Base-by-base conservation (phyloP, 2,113 vertebrate genomes). In the Pogona vitticeps region DNA sequence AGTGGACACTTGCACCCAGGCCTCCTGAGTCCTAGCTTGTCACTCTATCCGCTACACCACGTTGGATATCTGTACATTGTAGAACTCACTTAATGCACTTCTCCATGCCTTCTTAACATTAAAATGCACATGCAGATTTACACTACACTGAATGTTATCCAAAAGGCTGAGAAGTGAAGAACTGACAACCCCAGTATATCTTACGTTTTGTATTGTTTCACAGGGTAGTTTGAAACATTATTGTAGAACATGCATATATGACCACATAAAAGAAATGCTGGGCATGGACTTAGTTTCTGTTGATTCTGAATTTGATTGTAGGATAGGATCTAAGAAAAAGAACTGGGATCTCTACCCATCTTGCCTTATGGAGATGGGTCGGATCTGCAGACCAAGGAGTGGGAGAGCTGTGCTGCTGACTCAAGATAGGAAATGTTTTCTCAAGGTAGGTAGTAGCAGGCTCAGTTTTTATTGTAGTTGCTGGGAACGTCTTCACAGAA, bases 331-430 rank as follows among this genome's bases (percentile, higher is more conserved):
- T 0, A 98, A 95, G 94, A 99, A 98, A 95, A 98, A 97, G 94
- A 99, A 99, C 94, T 99, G 99, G 99, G 98, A 99, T 90, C 97
- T 99, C 42, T 99, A 99, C 82, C 98, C 98, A 0, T 96, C 97
- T 38, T 99, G 98, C 92, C 96, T 99, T 18, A 94, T 91, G 90
- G 98, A 99, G 94, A 99, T 99, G 97, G 98, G 98, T 56, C 98
- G 98, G 5, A 97, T 99, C 86, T 98, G 97, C 92, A 96, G 96
- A 6, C 98, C 98, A 0, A 97, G 96, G 9, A 98, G 97, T 2
- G 99, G 98, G 77, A 97, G 98, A 92, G 99, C 98, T 13, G 97
- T 96, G 6, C 95, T 99, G 10, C 96, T 99, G 12, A 99, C 98
- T 0, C 98, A 99, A 91, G 98, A 99, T 94, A 99, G 98, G 95